Evolutionary conservation across 2,797 vertebrate species (phyloP).

Genomic region (Morelia viridis): DNA sequence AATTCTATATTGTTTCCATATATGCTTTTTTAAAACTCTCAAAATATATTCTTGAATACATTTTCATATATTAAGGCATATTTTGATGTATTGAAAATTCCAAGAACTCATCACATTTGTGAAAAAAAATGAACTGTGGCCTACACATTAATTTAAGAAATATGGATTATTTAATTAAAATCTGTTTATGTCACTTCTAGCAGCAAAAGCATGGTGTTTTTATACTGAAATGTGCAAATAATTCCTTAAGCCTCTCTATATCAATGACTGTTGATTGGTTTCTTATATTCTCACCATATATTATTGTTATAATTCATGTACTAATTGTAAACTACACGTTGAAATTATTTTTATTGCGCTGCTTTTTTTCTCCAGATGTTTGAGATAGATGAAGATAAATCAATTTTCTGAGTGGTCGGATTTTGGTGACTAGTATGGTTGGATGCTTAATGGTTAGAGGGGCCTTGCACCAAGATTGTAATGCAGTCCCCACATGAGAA

Average conservation of each 20-base stretch:
- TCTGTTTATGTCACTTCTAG: too few species aligned
- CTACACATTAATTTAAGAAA: not conserved
- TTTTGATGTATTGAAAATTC: not conserved
- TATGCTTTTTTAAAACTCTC: not conserved
- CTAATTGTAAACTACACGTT: not conserved
- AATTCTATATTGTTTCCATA: not conserved
- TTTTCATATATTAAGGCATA: too few species aligned
- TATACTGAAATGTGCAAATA: not conserved
- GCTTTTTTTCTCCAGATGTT: not conserved
- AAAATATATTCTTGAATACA: not conserved
- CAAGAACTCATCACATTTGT: not conserved
- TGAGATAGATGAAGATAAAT: not conserved
- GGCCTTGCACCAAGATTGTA: not conserved
- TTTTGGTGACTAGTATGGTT: not conserved
- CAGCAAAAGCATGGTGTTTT: too few species aligned
- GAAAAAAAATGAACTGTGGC: not conserved
- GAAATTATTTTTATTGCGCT: not conserved
- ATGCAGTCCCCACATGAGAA: not conserved
- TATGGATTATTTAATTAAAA: not conserved
- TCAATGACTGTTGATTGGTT: not conserved
- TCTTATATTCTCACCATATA: not conserved
- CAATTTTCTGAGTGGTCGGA: not conserved
- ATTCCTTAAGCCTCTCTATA: not conserved
- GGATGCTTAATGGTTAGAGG: not conserved
- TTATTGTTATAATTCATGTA: not conserved